A percentile compares a stretch with the other conserved stretches of the same genome.
These are phyloP conservation scores for Acridotheres tristis DNA, from an alignment of 2,797 vertebrate species.

Conservation along the genomic window DNA sequence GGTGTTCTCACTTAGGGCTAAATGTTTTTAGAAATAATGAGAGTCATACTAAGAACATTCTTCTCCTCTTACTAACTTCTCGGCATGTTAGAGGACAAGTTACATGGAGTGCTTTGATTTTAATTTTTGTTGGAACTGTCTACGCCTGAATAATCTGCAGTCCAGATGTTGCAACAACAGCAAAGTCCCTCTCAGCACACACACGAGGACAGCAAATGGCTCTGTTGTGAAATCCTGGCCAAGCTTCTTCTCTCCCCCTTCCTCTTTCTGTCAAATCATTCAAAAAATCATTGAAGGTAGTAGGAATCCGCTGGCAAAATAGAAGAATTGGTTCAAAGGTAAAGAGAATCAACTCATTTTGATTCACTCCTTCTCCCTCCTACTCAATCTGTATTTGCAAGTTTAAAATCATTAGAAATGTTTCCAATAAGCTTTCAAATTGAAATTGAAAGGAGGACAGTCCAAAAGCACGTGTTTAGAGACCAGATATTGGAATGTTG, in stretches of 20 bases:
- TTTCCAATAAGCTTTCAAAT: background rate
- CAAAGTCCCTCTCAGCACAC: background rate
- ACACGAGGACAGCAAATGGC: background rate
- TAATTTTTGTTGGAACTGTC: constrained; percentile 39
- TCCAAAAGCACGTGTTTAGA: background rate
- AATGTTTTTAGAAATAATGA: constrained; percentile 58
- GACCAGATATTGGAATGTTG: background rate
- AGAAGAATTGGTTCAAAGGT: background rate
- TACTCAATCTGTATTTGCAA: background rate
- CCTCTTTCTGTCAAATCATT: background rate
- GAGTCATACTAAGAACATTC: constrained; percentile 40
- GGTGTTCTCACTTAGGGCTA: constrained; percentile 32
- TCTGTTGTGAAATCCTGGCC: background rate
- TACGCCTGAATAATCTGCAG: constrained; percentile 31
- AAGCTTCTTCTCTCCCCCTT: background rate
- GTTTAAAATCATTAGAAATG: background rate
- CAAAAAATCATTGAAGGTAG: background rate
- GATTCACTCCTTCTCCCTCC: background rate
- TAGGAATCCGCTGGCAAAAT: background rate
- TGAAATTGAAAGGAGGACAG: background rate
- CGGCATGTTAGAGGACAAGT: constrained; percentile 12
- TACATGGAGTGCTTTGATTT: constrained; percentile 45
- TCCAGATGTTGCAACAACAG: constrained; percentile 53
- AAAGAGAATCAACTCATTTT: background rate
- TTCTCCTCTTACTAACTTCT: constrained; percentile 21